phyloP scores from a whole-genome alignment of 2,797 vertebrate genomes.

The Pogoniulus pusillus region DNA sequence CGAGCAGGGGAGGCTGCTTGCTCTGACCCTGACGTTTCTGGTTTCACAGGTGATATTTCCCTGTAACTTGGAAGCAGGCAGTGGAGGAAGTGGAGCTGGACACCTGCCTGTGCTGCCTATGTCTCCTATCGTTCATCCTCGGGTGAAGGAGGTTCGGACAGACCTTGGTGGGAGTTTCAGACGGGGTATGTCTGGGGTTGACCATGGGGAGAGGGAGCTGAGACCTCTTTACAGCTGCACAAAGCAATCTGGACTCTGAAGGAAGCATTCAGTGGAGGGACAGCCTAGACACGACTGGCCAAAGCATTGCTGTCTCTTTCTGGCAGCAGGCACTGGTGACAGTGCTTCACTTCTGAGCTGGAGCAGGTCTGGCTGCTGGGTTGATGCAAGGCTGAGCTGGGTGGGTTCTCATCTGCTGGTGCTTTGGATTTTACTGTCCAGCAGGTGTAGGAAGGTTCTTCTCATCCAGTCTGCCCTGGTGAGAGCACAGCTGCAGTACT shows the following conservation, averaged over 20 bases:
- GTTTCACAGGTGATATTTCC: slow-evolving; percentile 90
- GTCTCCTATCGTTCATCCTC: slow-evolving; percentile 94
- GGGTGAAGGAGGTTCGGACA: slow-evolving; percentile 92
- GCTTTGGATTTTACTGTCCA: neutral
- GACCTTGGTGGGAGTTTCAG: slow-evolving; percentile 84
- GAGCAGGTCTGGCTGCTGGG: neutral
- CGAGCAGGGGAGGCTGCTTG: neutral
- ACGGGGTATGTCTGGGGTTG: slow-evolving; percentile 77
- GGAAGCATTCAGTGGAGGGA: neutral
- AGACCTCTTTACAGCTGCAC: neutral
- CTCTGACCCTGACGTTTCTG: neutral
- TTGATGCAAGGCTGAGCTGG: neutral
- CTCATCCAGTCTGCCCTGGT: too few species aligned
- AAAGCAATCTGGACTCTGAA: neutral
- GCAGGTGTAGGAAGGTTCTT: too few species aligned
- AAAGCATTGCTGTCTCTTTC: neutral
- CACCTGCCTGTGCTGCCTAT: slow-evolving; percentile 90
- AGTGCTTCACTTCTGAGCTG: neutral
- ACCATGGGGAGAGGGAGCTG: neutral
- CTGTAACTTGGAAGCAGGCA: slow-evolving; percentile 87
- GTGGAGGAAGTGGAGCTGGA: slow-evolving; percentile 72
- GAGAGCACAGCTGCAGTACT: too few species aligned
- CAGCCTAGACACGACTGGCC: neutral
- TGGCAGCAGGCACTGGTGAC: neutral
- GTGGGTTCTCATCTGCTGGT: neutral